Percentiles rank a stretch among this genome's conserved stretches.
Evolutionary conservation across 1,140 invertebrate species (phyloP).

Genomic region (Tyrophagus putrescentiae): DNA sequence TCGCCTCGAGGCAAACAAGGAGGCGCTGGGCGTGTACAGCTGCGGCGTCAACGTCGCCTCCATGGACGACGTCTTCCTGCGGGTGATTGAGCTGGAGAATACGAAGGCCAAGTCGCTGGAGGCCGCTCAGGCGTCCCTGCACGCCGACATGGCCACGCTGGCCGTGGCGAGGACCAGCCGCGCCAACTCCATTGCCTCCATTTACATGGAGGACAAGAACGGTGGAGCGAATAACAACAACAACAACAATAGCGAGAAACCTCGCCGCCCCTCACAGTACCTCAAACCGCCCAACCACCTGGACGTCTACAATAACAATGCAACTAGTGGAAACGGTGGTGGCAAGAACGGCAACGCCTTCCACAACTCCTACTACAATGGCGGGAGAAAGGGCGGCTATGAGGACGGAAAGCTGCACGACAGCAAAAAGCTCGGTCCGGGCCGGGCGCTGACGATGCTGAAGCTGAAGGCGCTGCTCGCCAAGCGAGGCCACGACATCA

Average conservation of each 20-base stretch:
- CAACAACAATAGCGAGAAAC: background rate
- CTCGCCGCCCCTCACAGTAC: background rate
- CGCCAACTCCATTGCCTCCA: constrained; percentile 3
- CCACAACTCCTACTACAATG: constrained; percentile 6
- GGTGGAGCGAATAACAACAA: background rate
- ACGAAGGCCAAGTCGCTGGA: constrained; percentile 8
- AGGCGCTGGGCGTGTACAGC: constrained; percentile 47
- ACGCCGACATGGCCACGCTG: background rate
- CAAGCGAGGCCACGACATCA: constrained; percentile 21
- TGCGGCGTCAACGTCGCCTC: constrained; percentile 66
- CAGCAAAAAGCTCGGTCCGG: background rate
- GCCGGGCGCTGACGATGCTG: background rate
- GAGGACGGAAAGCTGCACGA: too few species aligned
- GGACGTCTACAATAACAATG: constrained; percentile 9
- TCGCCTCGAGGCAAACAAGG: constrained; percentile 45
- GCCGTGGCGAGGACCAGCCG: background rate
- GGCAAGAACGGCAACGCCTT: background rate
- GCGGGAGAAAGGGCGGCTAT: constrained; percentile 5
- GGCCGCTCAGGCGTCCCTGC: constrained; percentile 4
- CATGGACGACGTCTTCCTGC: constrained; percentile 70
- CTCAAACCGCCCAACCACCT: background rate
- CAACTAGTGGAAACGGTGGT: background rate
- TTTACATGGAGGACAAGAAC: background rate
- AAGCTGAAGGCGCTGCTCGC: constrained; percentile 17
- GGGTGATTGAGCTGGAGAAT: constrained; percentile 32